Conservation (phyloP, 2,888 invertebrate genomes). For the Drosophila pseudotakahashii region DNA sequence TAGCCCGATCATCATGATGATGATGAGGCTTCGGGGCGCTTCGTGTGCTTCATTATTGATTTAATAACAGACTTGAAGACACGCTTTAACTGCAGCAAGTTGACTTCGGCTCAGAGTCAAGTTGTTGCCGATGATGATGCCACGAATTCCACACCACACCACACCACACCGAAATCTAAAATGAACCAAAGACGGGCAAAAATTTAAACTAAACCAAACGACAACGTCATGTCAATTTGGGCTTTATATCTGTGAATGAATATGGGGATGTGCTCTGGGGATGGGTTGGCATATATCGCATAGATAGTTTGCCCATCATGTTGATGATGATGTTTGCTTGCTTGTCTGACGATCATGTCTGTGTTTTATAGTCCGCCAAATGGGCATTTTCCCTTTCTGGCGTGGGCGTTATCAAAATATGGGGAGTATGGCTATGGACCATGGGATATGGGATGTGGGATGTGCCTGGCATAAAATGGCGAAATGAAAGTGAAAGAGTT, state of each 20-base stretch:
- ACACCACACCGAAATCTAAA: conserved; percentile 32
- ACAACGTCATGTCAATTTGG: conserved; percentile 47
- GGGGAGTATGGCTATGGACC: conserved; percentile 3
- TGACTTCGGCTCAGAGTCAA: conserved; percentile 46
- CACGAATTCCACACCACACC: conserved; percentile 63
- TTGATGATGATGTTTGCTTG: conserved; percentile 39
- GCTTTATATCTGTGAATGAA: conserved; percentile 23
- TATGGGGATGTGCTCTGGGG: conserved; percentile 8
- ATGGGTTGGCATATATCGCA: conserved; percentile 14
- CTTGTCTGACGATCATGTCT: conserved; percentile 48
- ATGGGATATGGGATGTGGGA: conserved; percentile 26
- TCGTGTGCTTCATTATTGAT: conserved; percentile 83
- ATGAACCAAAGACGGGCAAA: conserved; percentile 32
- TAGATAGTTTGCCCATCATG: conserved; percentile 17
- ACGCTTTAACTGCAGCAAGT: conserved; percentile 73
- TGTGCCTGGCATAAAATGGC: conserved; percentile 22
- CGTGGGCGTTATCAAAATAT: conserved; percentile 50
- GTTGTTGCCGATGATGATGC: conserved; percentile 70
- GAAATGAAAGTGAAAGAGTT: conserved; percentile 46
- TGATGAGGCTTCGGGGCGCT: conserved; percentile 59
- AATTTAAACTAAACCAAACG: conserved; percentile 58
- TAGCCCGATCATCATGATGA: conserved; percentile 58
- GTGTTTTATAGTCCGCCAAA: conserved; percentile 27
- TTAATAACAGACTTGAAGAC: conserved; percentile 80
- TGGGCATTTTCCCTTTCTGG: conserved; percentile 46